Evolutionary conservation across 2,113 vertebrate species (phyloP), one percentile per base, ranked within the genome.

Genomic region (Aythya baeri): DNA sequence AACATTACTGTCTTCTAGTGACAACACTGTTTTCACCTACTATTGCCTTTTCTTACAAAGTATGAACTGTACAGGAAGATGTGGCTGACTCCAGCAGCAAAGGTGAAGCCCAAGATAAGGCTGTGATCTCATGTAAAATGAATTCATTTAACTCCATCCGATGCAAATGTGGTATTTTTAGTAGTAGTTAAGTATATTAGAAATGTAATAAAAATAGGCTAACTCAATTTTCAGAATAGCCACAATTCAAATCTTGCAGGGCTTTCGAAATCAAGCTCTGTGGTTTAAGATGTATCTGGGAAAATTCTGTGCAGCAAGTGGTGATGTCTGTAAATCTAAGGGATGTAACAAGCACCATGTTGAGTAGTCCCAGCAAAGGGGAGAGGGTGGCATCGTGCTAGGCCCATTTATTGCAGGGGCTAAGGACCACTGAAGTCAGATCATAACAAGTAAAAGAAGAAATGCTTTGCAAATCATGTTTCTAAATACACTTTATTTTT

Each of bases 191-290:
- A 82, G 36, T 79, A 14, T 68, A 70, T 62, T 34, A 52, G 46
- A 75, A 59, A 43, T 88, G 50, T 83, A 85, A 74, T 83, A 72
- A 84, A 91, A 59, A 72, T 36, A 52, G 58, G 38, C 29, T 96
- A 63, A 49, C 79, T 94, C 80, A 88, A 81, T 70, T 82, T 80
- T 75, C 23, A 73, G 58, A 76, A 36, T 61, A 87, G 74, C 82
- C 89, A n/a, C 1, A 8, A 57, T 27, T 89, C 31, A 83, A 34
- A 54, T 82, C 75, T 85, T 62, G 38, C 43, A 65, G 34, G 90
- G 52, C 43, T 90, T 96, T 91, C 58, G 57, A 88, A 80, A 83
- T 65, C 57, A 67, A 93, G 57, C 46, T 72, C 43, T 7, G 76
- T 46, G 29, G 14, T 32, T 94, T 76, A 62, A 92, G 59, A 36